These are phyloP conservation scores for Aelia acuminata DNA, from an alignment of 2,888 invertebrate species.

Conservation along the genomic window DNA sequence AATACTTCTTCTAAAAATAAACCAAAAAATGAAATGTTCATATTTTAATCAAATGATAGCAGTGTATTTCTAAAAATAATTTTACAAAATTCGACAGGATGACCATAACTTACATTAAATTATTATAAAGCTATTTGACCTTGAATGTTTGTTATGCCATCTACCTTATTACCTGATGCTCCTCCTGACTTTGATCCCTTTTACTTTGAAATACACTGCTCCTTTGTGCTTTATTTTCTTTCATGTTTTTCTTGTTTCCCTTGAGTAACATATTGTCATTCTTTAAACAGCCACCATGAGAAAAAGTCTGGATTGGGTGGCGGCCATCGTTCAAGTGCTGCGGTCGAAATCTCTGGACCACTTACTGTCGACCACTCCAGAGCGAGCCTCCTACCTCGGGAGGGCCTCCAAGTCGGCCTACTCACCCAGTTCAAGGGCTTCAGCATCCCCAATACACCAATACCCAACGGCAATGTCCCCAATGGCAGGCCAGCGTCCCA, in stretches of 20 bases:
- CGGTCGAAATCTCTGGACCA: slow-evolving; percentile 62
- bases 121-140: neutral
- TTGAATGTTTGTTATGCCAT: neutral
- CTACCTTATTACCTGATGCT: neutral
- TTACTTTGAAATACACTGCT: slow-evolving; percentile 37
- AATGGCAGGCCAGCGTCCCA: slow-evolving; percentile 67
- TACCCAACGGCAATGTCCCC: slow-evolving; percentile 68
- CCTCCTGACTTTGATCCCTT: neutral
- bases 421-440: slow-evolving; percentile 81
- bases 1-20: neutral
- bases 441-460: slow-evolving; percentile 76
- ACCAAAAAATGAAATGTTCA: neutral
- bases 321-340: slow-evolving; percentile 52
- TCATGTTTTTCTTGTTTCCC: slow-evolving; percentile 50
- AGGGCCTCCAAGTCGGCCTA: slow-evolving; percentile 54
- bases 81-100: neutral
- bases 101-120: neutral
- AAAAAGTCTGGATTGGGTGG: slow-evolving; percentile 64
- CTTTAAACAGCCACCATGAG: slow-evolving; percentile 64
- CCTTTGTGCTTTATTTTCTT: slow-evolving; percentile 30
- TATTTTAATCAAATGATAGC: neutral
- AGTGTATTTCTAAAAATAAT: slow-evolving; percentile 17
- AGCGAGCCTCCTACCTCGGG: slow-evolving; percentile 64
- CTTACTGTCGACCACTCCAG: slow-evolving; percentile 65
- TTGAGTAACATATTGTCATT: slow-evolving; percentile 52